Percentiles rank a stretch among this genome's conserved stretches.
phyloP scores from a whole-genome alignment of 2,797 vertebrate species.

The Semaprochilodus insignis region DNA sequence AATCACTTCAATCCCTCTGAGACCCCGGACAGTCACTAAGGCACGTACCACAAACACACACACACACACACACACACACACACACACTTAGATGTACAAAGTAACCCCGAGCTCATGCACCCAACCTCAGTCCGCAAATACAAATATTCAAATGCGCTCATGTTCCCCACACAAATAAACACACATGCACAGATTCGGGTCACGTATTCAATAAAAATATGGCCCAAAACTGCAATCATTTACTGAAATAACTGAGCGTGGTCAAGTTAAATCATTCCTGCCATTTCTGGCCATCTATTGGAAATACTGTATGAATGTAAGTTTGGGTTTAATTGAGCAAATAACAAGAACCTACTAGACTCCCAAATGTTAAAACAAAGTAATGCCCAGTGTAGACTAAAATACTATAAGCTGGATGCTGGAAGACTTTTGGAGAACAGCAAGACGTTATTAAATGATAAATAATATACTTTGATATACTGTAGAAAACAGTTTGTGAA shows the following conservation, averaged over 20 bases:
- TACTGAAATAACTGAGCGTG: not conserved
- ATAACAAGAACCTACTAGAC: too few species aligned
- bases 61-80: constrained; percentile 50
- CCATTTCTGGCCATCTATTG: not conserved
- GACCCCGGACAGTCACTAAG: constrained; percentile 72
- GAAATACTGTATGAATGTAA: too few species aligned
- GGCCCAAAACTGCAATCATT: not conserved
- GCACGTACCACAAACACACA: constrained; percentile 73
- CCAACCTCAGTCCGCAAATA: not conserved
- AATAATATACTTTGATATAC: too few species aligned
- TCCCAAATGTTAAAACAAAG: too few species aligned
- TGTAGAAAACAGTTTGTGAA: too few species aligned
- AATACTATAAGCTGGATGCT: too few species aligned
- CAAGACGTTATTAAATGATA: too few species aligned
- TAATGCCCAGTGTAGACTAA: too few species aligned
- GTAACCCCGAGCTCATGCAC: not conserved
- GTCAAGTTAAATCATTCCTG: not conserved
- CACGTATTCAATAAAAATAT: not conserved
- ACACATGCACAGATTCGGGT: not conserved
- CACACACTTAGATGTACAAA: not conserved
- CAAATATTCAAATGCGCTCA: not conserved
- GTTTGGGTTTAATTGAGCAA: too few species aligned
- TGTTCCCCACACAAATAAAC: not conserved
- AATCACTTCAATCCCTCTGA: constrained; percentile 69
- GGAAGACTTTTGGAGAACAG: too few species aligned